These are phyloP conservation scores for Ovibos moschatus DNA, from an alignment of 2,113 vertebrate genomes.

Conservation along the genomic window DNA sequence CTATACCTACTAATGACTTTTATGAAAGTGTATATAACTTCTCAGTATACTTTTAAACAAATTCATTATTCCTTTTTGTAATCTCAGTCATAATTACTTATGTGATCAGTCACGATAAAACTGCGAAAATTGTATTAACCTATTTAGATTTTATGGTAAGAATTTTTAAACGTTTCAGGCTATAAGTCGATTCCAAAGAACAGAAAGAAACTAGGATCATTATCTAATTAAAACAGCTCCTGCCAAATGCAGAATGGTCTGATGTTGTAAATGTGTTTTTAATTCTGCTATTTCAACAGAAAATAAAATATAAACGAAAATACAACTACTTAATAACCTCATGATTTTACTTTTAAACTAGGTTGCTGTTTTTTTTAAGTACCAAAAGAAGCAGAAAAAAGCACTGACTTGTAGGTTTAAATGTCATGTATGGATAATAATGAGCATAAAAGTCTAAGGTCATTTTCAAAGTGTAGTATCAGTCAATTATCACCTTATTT, in stretches of 20 bases:
- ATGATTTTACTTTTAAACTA: constrained; percentile 24
- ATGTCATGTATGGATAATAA: background rate
- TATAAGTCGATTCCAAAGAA: constrained; percentile 10
- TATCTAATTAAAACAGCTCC: constrained; percentile 7
- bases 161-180: background rate
- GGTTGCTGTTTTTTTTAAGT: background rate
- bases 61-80: background rate
- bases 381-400: constrained; percentile 14
- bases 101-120: background rate
- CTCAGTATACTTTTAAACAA: background rate
- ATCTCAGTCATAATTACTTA: background rate
- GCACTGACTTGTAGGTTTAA: background rate
- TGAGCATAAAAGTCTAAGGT: background rate
- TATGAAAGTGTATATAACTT: background rate
- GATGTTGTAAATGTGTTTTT: constrained; percentile 19
- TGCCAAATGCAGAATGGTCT: constrained; percentile 15
- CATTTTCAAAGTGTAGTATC: constrained; percentile 14
- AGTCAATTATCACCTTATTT: background rate
- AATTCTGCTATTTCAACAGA: constrained; percentile 40
- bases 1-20: background rate
- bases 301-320: constrained; percentile 26
- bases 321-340: background rate
- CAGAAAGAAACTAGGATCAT: background rate
- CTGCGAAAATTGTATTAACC: background rate
- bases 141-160: constrained; percentile 9